A percentile compares a stretch with the other conserved stretches of the same genome.
Conservation (phyloP, 2,888 invertebrate species). For the Protodeltote pygarga region DNA sequence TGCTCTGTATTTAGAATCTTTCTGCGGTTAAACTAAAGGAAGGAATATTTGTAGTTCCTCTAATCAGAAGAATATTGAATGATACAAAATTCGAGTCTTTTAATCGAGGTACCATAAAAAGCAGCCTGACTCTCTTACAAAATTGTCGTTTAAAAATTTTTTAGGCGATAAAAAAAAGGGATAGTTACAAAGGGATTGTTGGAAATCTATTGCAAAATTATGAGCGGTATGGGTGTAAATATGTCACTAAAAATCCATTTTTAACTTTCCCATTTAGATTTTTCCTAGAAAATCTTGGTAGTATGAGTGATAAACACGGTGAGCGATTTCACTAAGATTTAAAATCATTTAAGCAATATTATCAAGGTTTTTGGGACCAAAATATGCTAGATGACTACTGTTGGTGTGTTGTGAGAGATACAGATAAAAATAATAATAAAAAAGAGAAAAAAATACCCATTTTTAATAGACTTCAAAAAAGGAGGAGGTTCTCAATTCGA, state of each 20-base stretch:
- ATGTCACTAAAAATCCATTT: not conserved
- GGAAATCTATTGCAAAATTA: not conserved
- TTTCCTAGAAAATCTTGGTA: not conserved
- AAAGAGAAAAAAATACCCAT: not conserved
- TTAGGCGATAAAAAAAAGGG: no score
- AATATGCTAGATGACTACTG: not conserved
- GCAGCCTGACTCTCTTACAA: no score
- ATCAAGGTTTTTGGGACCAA: not conserved
- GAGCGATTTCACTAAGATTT: not conserved
- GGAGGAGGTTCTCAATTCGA: no score
- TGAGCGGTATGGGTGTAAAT: not conserved
- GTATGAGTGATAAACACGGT: not conserved
- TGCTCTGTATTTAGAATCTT: no score
- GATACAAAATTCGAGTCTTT: no score
- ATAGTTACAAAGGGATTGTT: no score
- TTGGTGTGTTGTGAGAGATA: not conserved
- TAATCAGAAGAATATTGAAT: no score
- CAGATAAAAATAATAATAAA: not conserved
- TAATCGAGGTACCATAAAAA: no score
- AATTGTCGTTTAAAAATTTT: no score
- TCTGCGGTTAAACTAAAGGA: no score
- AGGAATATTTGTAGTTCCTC: no score
- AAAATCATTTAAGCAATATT: not conserved
- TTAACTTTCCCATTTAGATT: not conserved
- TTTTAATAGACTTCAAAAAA: no score